These are phyloP conservation scores for Carassius auratus DNA, from an alignment of 2,113 vertebrate species.

Conservation along the genomic window DNA sequence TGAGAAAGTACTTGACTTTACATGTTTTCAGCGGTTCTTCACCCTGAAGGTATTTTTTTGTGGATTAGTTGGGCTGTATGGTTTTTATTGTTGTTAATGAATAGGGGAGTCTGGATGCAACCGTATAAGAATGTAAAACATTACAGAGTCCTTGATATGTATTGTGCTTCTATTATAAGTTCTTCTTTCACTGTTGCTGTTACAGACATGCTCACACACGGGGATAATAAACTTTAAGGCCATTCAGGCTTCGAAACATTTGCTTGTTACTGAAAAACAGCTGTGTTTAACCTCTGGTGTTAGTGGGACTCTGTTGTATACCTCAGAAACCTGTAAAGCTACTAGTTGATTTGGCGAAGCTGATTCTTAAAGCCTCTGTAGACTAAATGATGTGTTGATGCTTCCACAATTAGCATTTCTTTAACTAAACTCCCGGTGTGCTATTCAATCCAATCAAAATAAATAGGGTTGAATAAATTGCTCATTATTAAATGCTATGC, in stretches of 20 bases:
- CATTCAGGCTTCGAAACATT: constrained; percentile 27
- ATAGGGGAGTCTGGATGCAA: constrained; percentile 33
- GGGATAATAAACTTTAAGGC: constrained; percentile 17
- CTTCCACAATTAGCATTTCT: constrained; percentile 2
- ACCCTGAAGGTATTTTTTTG: constrained; percentile 29
- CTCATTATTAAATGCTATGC: not conserved
- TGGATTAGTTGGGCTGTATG: constrained; percentile 51
- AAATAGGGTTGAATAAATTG: not conserved
- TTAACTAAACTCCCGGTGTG: not conserved
- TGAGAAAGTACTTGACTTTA: constrained; percentile 24
- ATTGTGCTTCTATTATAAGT: not conserved
- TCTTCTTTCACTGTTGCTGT: not conserved
- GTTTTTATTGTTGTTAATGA: constrained; percentile 55
- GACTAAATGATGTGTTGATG: not conserved
- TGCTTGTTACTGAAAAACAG: constrained; percentile 49
- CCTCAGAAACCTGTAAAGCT: constrained; percentile 34
- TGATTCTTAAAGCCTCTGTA: not conserved
- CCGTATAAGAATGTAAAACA: constrained; percentile 34
- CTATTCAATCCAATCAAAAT: not conserved
- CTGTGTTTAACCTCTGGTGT: constrained; percentile 54
- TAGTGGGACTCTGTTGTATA: constrained; percentile 39
- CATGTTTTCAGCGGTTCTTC: constrained; percentile 30
- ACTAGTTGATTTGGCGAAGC: constrained; percentile 15
- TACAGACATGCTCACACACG: not conserved
- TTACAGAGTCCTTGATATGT: not conserved